Evolutionary conservation across 30 jellyfish, hydroid and myxozoan genomes (phyloP).

Genomic region (Hydractinia echinata): DNA sequence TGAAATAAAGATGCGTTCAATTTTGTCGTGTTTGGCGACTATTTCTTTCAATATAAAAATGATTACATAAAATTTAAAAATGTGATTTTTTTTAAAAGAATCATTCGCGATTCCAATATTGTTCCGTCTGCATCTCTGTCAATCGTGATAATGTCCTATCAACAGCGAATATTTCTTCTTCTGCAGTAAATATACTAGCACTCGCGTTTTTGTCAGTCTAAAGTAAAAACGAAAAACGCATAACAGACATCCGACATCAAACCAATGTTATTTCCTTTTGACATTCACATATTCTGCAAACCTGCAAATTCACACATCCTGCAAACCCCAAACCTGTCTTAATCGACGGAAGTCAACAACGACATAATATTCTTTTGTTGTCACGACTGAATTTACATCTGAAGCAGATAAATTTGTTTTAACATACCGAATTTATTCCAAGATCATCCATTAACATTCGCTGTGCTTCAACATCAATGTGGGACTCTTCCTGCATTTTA

Average conservation of each 20-base stretch:
- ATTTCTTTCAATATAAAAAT: too few species aligned
- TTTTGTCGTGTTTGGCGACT: too few species aligned
- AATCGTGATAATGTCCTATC: conserved; percentile 86
- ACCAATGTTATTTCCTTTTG: not conserved
- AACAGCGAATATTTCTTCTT: conserved; percentile 92
- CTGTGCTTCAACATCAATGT: conserved; percentile 43
- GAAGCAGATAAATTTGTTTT: not conserved
- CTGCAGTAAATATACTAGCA: conserved; percentile 88
- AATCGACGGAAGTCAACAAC: too few species aligned
- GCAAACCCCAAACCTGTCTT: too few species aligned
- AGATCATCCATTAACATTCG: conserved; percentile 91
- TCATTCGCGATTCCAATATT: conserved; percentile 55
- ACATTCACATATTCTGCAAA: not conserved
- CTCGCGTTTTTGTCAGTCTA: conserved; percentile 52
- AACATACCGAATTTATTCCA: conserved; percentile 69
- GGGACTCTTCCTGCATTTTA: conserved; percentile 37
- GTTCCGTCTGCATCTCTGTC: conserved; percentile 95
- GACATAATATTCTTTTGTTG: too few species aligned
- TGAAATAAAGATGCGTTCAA: too few species aligned
- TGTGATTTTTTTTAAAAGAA: too few species aligned
- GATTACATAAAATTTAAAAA: too few species aligned
- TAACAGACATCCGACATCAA: not conserved
- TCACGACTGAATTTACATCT: not conserved
- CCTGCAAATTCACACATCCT: not conserved
- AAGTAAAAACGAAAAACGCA: not conserved